These are phyloP conservation scores for Drosophila sucinea DNA, from an alignment of 1,140 invertebrate genomes.

Conservation along the genomic window DNA sequence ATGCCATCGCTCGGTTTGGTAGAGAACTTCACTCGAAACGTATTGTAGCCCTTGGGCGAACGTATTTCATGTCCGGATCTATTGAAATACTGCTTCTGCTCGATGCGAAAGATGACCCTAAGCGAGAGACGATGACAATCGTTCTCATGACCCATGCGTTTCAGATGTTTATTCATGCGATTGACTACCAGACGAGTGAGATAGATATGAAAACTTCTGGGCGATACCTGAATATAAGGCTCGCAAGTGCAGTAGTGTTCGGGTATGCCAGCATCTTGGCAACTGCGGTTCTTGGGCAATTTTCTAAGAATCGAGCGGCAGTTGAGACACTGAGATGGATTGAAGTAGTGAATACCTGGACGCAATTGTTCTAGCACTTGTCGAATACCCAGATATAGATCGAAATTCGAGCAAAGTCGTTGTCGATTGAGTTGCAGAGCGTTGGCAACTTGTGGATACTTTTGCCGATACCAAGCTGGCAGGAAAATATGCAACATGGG, in stretches of 20 bases:
- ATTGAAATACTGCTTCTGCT: slow-evolving; percentile 24
- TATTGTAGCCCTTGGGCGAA: background rate
- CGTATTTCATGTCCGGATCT: background rate
- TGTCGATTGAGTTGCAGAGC: slow-evolving; percentile 89
- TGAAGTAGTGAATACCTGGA: slow-evolving; percentile 85
- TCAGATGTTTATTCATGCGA: slow-evolving; percentile 81
- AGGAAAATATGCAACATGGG: slow-evolving; percentile 92
- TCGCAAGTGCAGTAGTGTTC: slow-evolving; percentile 91
- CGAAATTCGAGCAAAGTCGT: slow-evolving; percentile 91
- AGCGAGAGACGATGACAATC: slow-evolving; percentile 28
- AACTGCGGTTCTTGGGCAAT: slow-evolving; percentile 87
- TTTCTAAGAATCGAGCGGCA: slow-evolving; percentile 87
- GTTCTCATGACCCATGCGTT: slow-evolving; percentile 53
- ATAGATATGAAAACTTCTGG: slow-evolving; percentile 69
- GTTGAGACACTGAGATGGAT: slow-evolving; percentile 9
- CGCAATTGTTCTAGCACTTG: slow-evolving; percentile 87
- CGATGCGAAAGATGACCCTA: background rate
- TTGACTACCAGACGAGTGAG: slow-evolving; percentile 82
- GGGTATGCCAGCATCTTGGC: slow-evolving; percentile 87
- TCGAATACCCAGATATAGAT: slow-evolving; percentile 88
- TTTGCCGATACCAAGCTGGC: slow-evolving; percentile 88
- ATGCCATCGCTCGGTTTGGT: slow-evolving; percentile 16
- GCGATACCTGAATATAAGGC: slow-evolving; percentile 80
- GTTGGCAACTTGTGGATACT: slow-evolving; percentile 85
- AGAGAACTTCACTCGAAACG: slow-evolving; percentile 30